These are phyloP conservation scores for Brachyopa scutellaris DNA, from an alignment of 2,888 invertebrate genomes.

Conservation along the genomic window DNA sequence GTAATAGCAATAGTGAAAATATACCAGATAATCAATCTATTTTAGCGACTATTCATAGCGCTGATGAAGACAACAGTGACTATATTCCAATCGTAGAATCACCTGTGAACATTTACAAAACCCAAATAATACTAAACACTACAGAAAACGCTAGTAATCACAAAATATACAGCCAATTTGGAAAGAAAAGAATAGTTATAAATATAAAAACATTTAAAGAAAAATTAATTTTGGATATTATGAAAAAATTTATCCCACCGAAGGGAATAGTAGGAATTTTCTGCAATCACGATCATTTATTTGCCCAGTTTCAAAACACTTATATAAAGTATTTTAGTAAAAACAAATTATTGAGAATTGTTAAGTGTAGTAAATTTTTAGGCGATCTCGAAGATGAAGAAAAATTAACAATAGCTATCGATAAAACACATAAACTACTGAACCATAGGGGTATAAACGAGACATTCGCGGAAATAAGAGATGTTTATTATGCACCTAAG, in stretches of 20 bases:
- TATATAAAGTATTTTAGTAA: conserved; percentile 39
- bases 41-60: neutral
- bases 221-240: neutral
- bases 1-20: neutral
- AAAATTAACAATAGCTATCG: conserved; percentile 16
- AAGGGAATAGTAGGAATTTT: conserved; percentile 39
- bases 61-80: too few species aligned
- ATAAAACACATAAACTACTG: conserved; percentile 4
- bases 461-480: neutral
- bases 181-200: too few species aligned
- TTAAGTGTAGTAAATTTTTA: conserved; percentile 24
- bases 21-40: neutral
- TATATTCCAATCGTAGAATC: too few species aligned
- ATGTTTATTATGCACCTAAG: conserved; percentile 7
- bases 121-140: too few species aligned
- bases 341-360: conserved; percentile 22
- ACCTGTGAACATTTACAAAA: too few species aligned
- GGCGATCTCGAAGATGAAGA: conserved; percentile 18
- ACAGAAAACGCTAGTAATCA: too few species aligned
- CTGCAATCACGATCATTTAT: conserved; percentile 15
- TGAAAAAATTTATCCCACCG: conserved; percentile 2
- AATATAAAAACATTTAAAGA: too few species aligned
- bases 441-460: conserved; percentile 27
- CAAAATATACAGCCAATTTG: too few species aligned
- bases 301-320: conserved; percentile 4